phyloP scores from a whole-genome alignment of 2,888 invertebrate genomes.

The Stegana nigrithorax region DNA sequence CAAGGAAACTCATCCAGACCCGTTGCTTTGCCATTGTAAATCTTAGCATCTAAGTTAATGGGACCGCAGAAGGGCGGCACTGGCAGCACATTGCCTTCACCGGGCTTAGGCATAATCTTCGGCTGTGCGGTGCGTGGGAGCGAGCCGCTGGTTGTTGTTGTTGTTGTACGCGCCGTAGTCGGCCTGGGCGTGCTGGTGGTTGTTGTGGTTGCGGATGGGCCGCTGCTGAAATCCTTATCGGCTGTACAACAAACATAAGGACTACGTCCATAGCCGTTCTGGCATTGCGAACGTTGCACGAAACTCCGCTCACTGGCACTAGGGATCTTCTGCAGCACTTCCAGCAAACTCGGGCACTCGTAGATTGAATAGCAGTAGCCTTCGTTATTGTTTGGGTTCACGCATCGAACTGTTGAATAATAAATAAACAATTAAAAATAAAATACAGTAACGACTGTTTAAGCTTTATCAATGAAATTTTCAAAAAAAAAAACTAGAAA shows the following conservation, averaged over 20 bases:
- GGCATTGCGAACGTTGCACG: conserved; percentile 57
- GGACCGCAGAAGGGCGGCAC: conserved; percentile 59
- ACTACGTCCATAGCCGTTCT: conserved; percentile 47
- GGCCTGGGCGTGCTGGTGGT: conserved; percentile 16
- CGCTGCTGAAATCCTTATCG: conserved; percentile 42
- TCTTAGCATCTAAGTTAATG: conserved; percentile 68
- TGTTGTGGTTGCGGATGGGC: conserved; percentile 11
- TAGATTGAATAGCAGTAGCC: conserved; percentile 63
- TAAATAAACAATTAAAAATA: not conserved
- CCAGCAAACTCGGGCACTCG: conserved; percentile 56
- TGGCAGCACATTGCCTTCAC: conserved; percentile 54
- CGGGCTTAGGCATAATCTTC: conserved; percentile 24
- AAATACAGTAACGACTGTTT: no score
- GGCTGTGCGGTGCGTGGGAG: not conserved
- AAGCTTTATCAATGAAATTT: not conserved
- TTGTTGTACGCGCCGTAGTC: not conserved
- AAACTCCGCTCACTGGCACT: conserved; percentile 44
- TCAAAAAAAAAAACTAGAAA: no score
- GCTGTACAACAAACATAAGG: conserved; percentile 64
- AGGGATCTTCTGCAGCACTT: conserved; percentile 38
- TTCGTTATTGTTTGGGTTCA: conserved; percentile 58
- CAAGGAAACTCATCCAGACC: conserved; percentile 77
- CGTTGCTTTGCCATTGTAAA: conserved; percentile 74
- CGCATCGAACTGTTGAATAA: conserved; percentile 72
- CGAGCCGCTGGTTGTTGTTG: not conserved